Evolutionary conservation across 2,888 invertebrate genomes (phyloP).

Genomic region (Dromius quadrimaculatus): DNA sequence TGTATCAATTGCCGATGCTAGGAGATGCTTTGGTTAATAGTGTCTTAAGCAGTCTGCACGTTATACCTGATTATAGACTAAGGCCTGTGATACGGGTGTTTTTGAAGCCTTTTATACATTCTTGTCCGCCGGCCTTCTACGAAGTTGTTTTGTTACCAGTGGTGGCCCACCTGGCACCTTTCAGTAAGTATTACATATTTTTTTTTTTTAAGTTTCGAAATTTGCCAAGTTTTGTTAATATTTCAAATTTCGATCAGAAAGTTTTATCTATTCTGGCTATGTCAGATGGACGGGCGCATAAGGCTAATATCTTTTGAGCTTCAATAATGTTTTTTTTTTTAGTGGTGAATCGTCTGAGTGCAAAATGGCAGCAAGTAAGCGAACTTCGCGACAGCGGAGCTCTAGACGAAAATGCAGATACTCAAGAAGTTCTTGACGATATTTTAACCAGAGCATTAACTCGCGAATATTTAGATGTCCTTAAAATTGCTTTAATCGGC

Average conservation of each 20-base stretch:
- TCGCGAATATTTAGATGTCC: constrained; percentile 87
- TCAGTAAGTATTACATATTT: constrained; percentile 72
- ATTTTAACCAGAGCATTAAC: constrained; percentile 88
- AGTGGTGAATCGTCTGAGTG: constrained; percentile 78
- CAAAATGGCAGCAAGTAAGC: constrained; percentile 84
- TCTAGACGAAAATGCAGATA: constrained; percentile 80
- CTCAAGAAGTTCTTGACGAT: constrained; percentile 87
- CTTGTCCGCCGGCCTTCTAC: constrained; percentile 87
- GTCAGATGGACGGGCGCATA: too few species aligned
- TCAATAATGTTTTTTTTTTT: constrained; percentile 55
- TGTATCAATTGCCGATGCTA: constrained; percentile 83
- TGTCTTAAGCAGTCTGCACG: constrained; percentile 76
- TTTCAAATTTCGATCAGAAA: constrained; percentile 6
- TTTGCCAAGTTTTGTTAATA: background rate
- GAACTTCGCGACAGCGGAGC: constrained; percentile 82
- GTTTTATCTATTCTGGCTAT: constrained; percentile 20
- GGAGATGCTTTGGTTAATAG: constrained; percentile 80
- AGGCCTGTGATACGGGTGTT: constrained; percentile 86
- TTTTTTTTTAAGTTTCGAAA: background rate
- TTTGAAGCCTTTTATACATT: constrained; percentile 86
- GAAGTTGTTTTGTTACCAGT: constrained; percentile 82
- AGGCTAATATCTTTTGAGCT: too few species aligned
- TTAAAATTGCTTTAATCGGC: constrained; percentile 81
- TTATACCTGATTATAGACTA: constrained; percentile 87
- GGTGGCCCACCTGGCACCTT: constrained; percentile 81